phyloP scores from a whole-genome alignment of 2,113 vertebrate species.

The Clarias macrocephalus region DNA sequence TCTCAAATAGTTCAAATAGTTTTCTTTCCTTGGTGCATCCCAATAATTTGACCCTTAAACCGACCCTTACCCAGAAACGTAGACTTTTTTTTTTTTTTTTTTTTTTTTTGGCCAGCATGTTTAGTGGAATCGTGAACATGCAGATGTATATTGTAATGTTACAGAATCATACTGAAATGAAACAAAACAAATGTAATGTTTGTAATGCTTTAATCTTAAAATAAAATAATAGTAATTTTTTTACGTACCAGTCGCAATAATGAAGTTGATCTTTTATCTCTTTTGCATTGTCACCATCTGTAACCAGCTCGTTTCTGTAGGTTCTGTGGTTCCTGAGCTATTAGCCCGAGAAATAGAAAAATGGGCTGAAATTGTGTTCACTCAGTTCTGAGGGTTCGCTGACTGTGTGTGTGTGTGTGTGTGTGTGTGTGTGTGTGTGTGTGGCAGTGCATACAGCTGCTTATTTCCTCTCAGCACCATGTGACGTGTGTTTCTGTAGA shows the following conservation, averaged over 20 bases:
- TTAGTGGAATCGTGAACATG: background rate
- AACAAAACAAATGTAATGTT: too few relatives aligned
- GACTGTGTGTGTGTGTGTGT: background rate
- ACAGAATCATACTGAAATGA: background rate
- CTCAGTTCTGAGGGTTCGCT: background rate
- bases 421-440: background rate
- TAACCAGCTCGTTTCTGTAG: background rate
- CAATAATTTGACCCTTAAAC: too few relatives aligned
- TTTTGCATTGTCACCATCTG: too few relatives aligned
- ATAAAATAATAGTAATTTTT: too few relatives aligned
- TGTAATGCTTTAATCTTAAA: too few relatives aligned
- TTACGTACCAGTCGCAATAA: background rate
- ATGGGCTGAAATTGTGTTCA: background rate
- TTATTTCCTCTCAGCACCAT: background rate
- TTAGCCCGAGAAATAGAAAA: background rate
- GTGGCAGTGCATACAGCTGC: background rate
- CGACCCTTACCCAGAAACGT: too few relatives aligned
- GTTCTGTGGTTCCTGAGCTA: background rate
- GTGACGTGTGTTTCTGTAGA: constrained; percentile 17
- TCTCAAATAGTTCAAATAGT: too few relatives aligned
- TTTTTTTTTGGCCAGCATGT: background rate
- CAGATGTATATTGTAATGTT: background rate
- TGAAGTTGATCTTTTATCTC: background rate
- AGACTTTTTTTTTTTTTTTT: too few relatives aligned
- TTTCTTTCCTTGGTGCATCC: too few relatives aligned